Base-by-base conservation (phyloP, 2,888 invertebrate genomes). In the Cistogaster globosa region DNA sequence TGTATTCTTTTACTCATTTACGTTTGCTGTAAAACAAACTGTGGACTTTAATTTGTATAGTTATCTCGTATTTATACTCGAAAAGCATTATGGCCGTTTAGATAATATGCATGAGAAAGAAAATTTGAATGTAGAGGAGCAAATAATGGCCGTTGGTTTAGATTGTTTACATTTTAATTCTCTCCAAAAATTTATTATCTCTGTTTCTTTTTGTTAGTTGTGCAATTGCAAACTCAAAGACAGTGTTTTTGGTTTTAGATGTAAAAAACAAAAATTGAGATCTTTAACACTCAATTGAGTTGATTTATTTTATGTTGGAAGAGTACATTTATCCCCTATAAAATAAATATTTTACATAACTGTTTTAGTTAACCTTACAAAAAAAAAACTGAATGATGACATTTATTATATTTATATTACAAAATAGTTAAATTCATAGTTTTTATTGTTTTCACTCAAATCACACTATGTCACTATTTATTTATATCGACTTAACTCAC, bases 131-230 rank as follows among this genome's bases (percentile, higher is more conserved):
- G 82, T 69, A 77, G 74, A 80, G 57, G 85, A 77, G 68, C 74
- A 67, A 71, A 79, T 86, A 87, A 87, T 88, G 88, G 88, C 87
- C 84, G 87, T 87, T 87, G 86, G 86, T 69, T 86, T 80, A 86
- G n/a, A 83, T 86, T 62, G 74, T 65, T 63, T 75, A n/a, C 5
- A n/a, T 51, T 45, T 48, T 4, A 32, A 2, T 6, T 57, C 60
- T 62, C 38, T 45, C 2, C 9, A 45, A 16, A 58, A 22, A 26
- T 68, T 38, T 48, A 7, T 22, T 26, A 57, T 36, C 38, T 36
- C 11, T 67, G 18, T 18, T 55, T 51, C 55, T 58, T 75, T 22
- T 74, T 53, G 22, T 4, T 26, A 26, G 26, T 26, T 26, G 72
- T 58, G 20, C 48, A 55, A 32, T 45, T 74, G 74, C 36, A 62